These are phyloP conservation scores for Opisthocomus hoazin DNA, from an alignment of 2,113 vertebrate species.

Conservation along the genomic window DNA sequence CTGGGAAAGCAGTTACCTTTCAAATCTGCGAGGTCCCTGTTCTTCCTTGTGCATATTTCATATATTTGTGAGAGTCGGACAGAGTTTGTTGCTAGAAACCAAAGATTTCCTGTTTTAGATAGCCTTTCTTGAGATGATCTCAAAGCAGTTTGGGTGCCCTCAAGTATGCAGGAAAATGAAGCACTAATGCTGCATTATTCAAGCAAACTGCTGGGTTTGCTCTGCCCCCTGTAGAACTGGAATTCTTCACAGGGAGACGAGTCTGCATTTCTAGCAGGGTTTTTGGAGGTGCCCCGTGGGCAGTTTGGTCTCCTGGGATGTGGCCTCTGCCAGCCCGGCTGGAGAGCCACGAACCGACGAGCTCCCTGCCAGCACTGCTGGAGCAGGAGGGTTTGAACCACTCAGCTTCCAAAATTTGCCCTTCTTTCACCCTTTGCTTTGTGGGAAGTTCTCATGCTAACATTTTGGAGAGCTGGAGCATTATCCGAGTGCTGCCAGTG, in stretches of 20 bases:
- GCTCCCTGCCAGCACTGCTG: not conserved
- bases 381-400: not conserved
- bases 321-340: not conserved
- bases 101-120: not conserved
- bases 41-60: not conserved
- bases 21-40: not conserved
- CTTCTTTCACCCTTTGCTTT: not conserved
- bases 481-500: not conserved
- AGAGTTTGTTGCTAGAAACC: not conserved
- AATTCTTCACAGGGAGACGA: not conserved
- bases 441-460: not conserved
- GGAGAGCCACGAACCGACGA: rapidly evolving
- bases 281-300: rapidly evolving
- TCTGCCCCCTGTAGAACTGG: not conserved
- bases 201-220: not conserved
- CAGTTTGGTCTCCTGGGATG: not conserved
- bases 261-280: not conserved
- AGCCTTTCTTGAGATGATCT: not conserved
- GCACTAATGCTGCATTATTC: not conserved
- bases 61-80: not conserved
- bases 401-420: not conserved
- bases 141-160: not conserved
- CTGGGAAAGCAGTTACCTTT: not conserved
- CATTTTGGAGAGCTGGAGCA: not conserved
- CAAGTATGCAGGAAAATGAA: not conserved